phyloP scores from a whole-genome alignment of 2,888 invertebrate species.

The Lucinisca nassula region DNA sequence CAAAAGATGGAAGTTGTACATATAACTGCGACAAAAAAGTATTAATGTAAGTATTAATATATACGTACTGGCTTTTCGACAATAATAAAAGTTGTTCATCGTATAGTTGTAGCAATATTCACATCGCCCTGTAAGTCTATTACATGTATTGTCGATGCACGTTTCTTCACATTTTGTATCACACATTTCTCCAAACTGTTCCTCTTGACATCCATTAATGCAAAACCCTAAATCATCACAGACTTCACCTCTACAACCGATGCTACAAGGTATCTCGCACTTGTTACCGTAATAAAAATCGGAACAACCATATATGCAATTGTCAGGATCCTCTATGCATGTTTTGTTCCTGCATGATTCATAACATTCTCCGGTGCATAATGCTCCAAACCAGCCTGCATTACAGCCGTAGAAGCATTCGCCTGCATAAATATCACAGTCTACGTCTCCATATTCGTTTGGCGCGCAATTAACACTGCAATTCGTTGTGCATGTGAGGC shows the following conservation, averaged over 20 bases:
- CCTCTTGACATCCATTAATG: slow-evolving; percentile 32
- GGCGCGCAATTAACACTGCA: slow-evolving; percentile 44
- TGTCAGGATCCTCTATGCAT: slow-evolving; percentile 38
- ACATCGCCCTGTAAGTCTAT: slow-evolving; percentile 48
- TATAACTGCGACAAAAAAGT: too few relatives aligned
- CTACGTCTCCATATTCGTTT: neutral
- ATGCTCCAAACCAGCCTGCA: slow-evolving; percentile 35
- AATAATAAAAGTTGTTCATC: slow-evolving; percentile 42
- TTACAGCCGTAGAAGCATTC: slow-evolving; percentile 45
- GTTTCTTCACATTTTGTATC: slow-evolving; percentile 42
- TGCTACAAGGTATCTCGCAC: slow-evolving; percentile 45
- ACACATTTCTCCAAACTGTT: slow-evolving; percentile 43
- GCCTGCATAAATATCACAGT: slow-evolving; percentile 47
- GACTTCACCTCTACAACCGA: slow-evolving; percentile 21
- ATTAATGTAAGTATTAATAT: too few relatives aligned
- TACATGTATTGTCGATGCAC: slow-evolving; percentile 49
- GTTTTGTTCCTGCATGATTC: slow-evolving; percentile 32
- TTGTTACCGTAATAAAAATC: slow-evolving; percentile 36
- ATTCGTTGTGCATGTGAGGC: slow-evolving; percentile 10
- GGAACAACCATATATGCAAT: slow-evolving; percentile 53
- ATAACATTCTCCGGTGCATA: slow-evolving; percentile 45
- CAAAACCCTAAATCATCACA: slow-evolving; percentile 44
- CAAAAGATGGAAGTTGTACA: too few relatives aligned
- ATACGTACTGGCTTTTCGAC: neutral
- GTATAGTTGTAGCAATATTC: slow-evolving; percentile 43